Base-by-base conservation (phyloP, 2,113 vertebrate genomes). In the Miniopterus natalensis region DNA sequence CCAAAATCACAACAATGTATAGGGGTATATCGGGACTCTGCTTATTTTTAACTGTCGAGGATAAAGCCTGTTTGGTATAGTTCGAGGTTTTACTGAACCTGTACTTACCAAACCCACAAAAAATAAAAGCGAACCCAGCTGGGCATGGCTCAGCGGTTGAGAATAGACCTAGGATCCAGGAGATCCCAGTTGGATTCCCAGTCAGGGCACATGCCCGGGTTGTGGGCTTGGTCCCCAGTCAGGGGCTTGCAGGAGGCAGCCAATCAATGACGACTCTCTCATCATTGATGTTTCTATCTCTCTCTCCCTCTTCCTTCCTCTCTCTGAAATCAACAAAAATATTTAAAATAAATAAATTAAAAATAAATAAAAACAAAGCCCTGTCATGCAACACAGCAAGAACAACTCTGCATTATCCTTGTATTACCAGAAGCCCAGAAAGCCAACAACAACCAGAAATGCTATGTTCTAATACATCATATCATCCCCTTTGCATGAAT, bases 371-470 rank as follows among this genome's bases (percentile, higher is more conserved):
- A 55, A 68, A 5, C 14, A 51, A 29, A 79, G 13, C 42, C 51
- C n/a, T 21, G 8, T 45, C 47, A 85, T 3, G 13, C 47, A 45
- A 84, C 25, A 71, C 2, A 53, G 73, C 57, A 81, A 84, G 70
- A 68, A 75, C 49, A 73, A 83, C 9, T 36, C 15, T 51, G 18
- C 31, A 17, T 66, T 14, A 65, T 17, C 13, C 45, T 85, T 21
- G 25, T 21, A 18, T 71, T 59, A 17, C 88, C 40, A 88, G 61
- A 9, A 40, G 29, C 18, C 61, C 78, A 84, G 68, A 81, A 83
- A 95, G 68, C 55, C 73, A 91, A 31, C 29, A 47, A 61, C 83
- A 2, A 79, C 66, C 85, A 88, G 45, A 74, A 93, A 90, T 61
- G 3, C 2, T 8, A 45, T 42, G 57, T 57, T 40, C 36, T 25